Base-by-base conservation (phyloP, 1,140 invertebrate species). In the Pseudomyrmex concolor region DNA sequence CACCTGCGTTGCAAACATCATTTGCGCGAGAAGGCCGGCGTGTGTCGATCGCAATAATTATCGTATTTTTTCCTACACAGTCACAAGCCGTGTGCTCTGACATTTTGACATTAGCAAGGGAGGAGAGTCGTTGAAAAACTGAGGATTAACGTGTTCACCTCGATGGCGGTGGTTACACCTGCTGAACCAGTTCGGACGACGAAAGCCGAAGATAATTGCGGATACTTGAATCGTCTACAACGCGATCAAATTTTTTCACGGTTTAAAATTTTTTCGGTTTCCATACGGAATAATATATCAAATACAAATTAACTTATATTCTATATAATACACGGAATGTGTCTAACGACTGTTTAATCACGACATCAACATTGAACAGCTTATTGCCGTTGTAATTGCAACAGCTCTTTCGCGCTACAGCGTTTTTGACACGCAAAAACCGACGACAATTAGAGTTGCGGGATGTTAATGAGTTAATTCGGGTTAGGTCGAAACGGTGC, bases 81-180 rank as follows among this genome's bases (percentile, higher is more conserved):
- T 84, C 87, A 86, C 34, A 34, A 34, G 87, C 86, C 87, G 87
- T 89, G 85, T 81, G 87, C 90, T 88, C 86, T 91, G 91, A 91
- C 91, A 91, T 88, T 91, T 91, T 91, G 91, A 92, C 91, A 90
- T 90, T 90, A 84, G 80, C 86, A 63, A 62, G 74, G 84, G n/a
- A n/a, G 57, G 81, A 88, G 67, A 88, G 67, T 50, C 55, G 67
- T 68, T 84, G 84, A 48, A 81, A 85, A 83, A 85, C 82, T 73
- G 57, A 77, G 73, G 76, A 80, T 80, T 80, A 80, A 80, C 54
- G 70, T 19, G 5, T 78, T 70, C 57, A 5, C 43, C 54, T 25
- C 43, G 76, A 50, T 45, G 66, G 43, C 66, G 17, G 34, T 34
- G 34, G 43, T 48, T 76, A 76, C 80, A 82, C 80, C 80, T 82